phyloP scores from a whole-genome alignment of 2,797 vertebrate species.

The Pogoniulus pusillus region DNA sequence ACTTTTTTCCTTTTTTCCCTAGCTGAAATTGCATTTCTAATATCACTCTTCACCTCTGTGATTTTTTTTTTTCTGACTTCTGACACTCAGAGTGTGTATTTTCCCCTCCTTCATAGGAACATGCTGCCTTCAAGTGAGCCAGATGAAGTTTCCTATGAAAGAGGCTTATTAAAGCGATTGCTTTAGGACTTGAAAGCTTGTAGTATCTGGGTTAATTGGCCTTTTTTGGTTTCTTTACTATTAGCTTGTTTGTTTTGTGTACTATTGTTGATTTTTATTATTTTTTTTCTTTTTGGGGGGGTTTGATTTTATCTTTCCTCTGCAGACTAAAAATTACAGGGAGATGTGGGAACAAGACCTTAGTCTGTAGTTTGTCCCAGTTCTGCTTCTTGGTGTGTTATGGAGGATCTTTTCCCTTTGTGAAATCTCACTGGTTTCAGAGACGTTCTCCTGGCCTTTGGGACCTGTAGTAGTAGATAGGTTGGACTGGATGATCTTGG shows the following conservation, averaged over 20 bases:
- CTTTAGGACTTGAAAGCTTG: neutral
- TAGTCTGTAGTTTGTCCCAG: neutral
- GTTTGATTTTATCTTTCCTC: neutral
- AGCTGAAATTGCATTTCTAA: constrained; percentile 21
- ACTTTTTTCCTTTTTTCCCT: neutral
- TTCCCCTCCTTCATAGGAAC: neutral
- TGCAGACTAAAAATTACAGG: neutral
- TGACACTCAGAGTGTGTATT: neutral
- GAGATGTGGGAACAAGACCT: neutral
- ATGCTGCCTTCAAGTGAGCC: neutral
- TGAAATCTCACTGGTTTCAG: neutral
- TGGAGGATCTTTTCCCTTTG: neutral
- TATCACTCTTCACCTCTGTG: neutral
- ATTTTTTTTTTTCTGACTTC: constrained; percentile 6
- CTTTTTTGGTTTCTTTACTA: neutral
- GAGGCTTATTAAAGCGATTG: neutral
- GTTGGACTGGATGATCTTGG: too few relatives aligned
- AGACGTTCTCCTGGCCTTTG: neutral
- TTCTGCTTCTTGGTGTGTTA: neutral
- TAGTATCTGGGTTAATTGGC: neutral
- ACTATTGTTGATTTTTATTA: neutral
- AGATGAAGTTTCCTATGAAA: neutral
- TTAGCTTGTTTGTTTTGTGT: neutral
- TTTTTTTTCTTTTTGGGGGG: neutral
- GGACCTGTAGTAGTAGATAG: neutral